Conservation (phyloP, 2,113 vertebrate species). For the Numida meleagris region DNA sequence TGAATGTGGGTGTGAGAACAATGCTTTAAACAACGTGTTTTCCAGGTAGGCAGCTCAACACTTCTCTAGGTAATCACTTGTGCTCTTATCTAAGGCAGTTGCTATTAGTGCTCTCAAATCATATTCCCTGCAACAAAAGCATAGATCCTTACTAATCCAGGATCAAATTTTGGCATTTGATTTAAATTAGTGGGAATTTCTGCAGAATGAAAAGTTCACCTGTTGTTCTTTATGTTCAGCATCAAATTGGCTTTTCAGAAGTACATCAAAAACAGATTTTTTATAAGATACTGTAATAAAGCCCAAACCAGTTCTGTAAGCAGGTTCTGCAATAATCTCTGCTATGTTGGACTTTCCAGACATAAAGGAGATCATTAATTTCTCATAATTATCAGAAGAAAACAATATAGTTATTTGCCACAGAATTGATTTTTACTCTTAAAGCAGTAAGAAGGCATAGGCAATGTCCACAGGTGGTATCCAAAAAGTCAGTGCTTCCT, state of each 20-base stretch:
- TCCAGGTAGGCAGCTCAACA: neutral
- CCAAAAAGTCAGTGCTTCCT: neutral
- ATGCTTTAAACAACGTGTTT: slow-evolving; percentile 9
- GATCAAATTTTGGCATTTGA: neutral
- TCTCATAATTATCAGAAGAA: neutral
- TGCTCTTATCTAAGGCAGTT: neutral
- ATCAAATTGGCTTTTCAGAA: neutral
- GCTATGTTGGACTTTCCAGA: neutral
- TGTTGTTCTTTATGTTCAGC: neutral
- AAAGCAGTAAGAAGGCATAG: neutral
- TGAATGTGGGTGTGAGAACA: slow-evolving; percentile 20
- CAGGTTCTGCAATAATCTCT: neutral
- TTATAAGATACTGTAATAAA: neutral
- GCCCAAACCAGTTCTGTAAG: neutral
- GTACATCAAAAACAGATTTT: neutral
- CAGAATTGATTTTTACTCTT: neutral
- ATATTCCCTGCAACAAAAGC: neutral
- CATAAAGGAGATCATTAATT: neutral
- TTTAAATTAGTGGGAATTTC: neutral
- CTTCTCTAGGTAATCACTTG: neutral
- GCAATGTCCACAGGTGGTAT: neutral
- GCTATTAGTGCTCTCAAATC: neutral
- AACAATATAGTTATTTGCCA: neutral
- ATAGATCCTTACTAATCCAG: neutral
- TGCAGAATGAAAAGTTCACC: neutral